A percentile compares a stretch with the other conserved stretches of the same genome.
Conservation (phyloP, 1,140 invertebrate genomes). For the Drosophila miranda region DNA sequence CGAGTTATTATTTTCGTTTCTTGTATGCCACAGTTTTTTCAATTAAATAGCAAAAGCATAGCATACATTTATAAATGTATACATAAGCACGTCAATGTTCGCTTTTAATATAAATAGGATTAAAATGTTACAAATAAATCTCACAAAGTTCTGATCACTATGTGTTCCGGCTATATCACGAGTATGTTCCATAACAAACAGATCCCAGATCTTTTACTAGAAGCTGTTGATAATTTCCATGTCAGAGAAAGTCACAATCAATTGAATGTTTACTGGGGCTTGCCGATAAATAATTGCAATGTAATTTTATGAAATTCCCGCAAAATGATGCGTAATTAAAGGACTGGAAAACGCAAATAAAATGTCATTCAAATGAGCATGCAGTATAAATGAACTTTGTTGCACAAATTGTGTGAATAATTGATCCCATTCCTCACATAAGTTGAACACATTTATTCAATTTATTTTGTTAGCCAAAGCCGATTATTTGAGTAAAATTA, state of each 20-base stretch:
- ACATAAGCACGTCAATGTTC: no score
- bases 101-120: no score
- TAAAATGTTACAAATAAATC: no score
- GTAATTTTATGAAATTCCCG: slow-evolving; percentile 19
- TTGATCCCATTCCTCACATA: slow-evolving; percentile 6
- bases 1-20: no score
- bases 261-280: slow-evolving; percentile 16
- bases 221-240: no score
- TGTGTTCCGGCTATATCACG: no score
- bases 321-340: slow-evolving; percentile 34
- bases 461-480: not conserved
- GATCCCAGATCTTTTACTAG: no score
- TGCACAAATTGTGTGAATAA: slow-evolving; percentile 27
- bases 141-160: no score
- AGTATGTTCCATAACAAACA: no score
- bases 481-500: slow-evolving; percentile 21
- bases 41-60: no score
- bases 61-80: no score
- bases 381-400: slow-evolving; percentile 57
- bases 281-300: slow-evolving; percentile 42
- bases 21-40: no score
- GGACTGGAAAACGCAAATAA: slow-evolving; percentile 16
- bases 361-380: slow-evolving; percentile 39
- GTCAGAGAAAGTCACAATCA: slow-evolving; percentile 14
- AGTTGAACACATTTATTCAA: slow-evolving; percentile 1